A percentile compares a stretch with the other conserved stretches of the same genome.
These are phyloP conservation scores for Podarcis lilfordi DNA, from an alignment of 2,797 vertebrate species.

Conservation along the genomic window DNA sequence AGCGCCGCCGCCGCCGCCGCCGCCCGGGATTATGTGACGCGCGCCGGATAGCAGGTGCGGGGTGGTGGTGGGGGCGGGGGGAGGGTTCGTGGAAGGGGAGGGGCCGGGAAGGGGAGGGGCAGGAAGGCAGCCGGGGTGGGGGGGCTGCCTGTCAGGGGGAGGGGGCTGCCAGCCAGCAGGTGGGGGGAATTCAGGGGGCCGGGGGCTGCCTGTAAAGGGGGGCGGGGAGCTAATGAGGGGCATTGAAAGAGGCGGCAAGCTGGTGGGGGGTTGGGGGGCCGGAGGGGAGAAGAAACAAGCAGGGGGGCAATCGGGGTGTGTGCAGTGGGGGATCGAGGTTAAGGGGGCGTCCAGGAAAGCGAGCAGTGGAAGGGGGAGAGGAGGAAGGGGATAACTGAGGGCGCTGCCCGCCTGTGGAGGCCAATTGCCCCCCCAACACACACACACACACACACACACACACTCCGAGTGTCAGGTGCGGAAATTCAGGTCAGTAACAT, in stretches of 20 bases:
- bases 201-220: not conserved
- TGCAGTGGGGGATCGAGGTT: not conserved
- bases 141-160: not conserved
- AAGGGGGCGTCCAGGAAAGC: not conserved
- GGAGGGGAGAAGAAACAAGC: not conserved
- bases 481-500: too few species aligned
- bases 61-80: not conserved
- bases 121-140: rapidly evolving
- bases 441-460: too few species aligned
- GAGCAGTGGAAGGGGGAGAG: too few species aligned
- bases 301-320: not conserved
- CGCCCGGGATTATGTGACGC: conserved; percentile 64
- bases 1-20: conserved; percentile 16
- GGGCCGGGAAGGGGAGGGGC: not conserved
- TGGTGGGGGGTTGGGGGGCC: not conserved
- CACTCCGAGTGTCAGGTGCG: too few species aligned
- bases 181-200: not conserved
- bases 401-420: too few species aligned
- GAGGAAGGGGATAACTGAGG: not conserved
- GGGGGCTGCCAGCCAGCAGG: conserved; percentile 14
- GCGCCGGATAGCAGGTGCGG: conserved; percentile 71
- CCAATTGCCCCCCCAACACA: too few species aligned
- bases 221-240: not conserved
- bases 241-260: not conserved
- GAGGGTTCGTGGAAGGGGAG: not conserved